Evolutionary conservation across 1,140 invertebrate genomes (phyloP).

Genomic region (Orussus abietinus): DNA sequence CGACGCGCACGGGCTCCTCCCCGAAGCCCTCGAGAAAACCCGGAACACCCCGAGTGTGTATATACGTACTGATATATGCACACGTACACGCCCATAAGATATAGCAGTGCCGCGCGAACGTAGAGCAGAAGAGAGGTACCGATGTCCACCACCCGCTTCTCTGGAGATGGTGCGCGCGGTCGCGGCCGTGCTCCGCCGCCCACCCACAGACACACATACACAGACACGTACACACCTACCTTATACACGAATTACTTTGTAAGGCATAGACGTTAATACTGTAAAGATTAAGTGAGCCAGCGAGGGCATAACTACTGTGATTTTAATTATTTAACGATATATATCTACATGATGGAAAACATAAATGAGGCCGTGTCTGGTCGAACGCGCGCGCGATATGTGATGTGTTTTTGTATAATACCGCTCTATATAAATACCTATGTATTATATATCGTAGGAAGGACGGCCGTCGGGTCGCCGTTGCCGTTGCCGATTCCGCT

Average conservation of each 20-base stretch:
- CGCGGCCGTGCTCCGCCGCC: too few species aligned
- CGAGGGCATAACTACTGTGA: slow-evolving; percentile 55
- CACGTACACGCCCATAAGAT: too few species aligned
- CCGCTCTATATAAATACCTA: slow-evolving; percentile 53
- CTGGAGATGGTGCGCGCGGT: too few species aligned
- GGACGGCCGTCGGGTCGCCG: too few species aligned
- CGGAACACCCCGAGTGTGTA: not conserved
- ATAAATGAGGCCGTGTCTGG: slow-evolving; percentile 35
- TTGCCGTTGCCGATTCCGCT: slow-evolving; percentile 33
- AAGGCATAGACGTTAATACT: slow-evolving; percentile 48
- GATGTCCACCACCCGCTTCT: too few species aligned
- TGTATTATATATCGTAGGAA: slow-evolving; percentile 55
- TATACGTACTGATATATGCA: not conserved
- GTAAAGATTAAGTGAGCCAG: slow-evolving; percentile 52
- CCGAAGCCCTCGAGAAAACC: not conserved
- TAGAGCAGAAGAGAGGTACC: slow-evolving; percentile 17
- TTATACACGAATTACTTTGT: slow-evolving; percentile 46
- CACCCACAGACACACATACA: too few species aligned
- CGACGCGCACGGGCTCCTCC: slow-evolving; percentile 34
- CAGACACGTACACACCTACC: too few species aligned
- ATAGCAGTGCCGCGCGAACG: too few species aligned
- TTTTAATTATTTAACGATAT: slow-evolving; percentile 56
- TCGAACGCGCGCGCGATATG: slow-evolving; percentile 49
- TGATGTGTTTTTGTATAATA: slow-evolving; percentile 56
- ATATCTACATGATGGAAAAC: slow-evolving; percentile 42